Evolutionary conservation across 2,888 invertebrate species (phyloP), one percentile per base, ranked within the genome.

Genomic region (Cataglyphis albicans): DNA sequence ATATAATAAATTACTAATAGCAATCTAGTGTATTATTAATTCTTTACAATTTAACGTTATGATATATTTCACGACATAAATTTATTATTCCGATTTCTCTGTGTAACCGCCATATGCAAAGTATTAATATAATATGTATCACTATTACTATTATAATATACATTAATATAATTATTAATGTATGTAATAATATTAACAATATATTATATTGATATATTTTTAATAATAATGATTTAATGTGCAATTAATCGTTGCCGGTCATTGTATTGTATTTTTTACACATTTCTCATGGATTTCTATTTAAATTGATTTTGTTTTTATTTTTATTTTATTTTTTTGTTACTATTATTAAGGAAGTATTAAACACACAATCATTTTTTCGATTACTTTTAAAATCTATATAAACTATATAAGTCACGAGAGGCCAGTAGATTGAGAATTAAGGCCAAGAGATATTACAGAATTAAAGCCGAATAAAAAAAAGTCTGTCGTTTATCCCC

Each of bases 11-110:
- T 29, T 29, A 29, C 1, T 64, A 64, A 52, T 1, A n/a, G 0
- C 12, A n/a, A 64, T 12, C 21, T 18, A 35, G 25, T 38, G 4
- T 29, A 10, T 38, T 29, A 38, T 55, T 67, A 38, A 67, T 15
- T 35, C 12, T 52, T 38, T 55, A 67, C 2, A 18, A 38, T 18
- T 55, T 12, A 75, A 75, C 52, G 38, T 55, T 9, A n/a, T 48
- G 5, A 48, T 15, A 48, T n/a, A 38, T 25, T 52, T 0, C 12
- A 65, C 15, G 12, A 12, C 29, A 76, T 41, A 4, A 18, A 25
- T 41, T 72, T 48, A 75, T 64, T 64, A 74, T 32, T 21, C 35
- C 9, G 4, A n/a, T 52, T 52, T 32, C 21, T 74, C 52, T 52
- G 52, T 52, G 6, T 59, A 10, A 74, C 44, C 5, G 7, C n/a